These are phyloP conservation scores for Andinoacara biseriatus DNA, from an alignment of 2,113 vertebrate genomes.

Conservation along the genomic window DNA sequence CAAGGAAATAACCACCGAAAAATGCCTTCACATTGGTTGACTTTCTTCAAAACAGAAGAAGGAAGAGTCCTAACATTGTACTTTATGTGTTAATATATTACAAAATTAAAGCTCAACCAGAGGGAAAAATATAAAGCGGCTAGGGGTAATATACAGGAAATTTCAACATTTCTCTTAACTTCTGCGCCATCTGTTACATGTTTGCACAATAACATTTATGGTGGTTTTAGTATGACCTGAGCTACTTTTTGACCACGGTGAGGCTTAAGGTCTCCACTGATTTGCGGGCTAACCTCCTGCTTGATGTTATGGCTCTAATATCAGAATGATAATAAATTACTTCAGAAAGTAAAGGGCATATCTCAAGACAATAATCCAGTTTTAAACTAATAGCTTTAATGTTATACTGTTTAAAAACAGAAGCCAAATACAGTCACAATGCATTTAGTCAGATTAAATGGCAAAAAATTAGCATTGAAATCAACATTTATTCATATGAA, in stretches of 20 bases:
- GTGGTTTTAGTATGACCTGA: neutral
- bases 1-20: neutral
- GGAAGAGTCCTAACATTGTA: neutral
- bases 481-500: neutral
- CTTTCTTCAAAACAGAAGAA: neutral
- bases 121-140: neutral
- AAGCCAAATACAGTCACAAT: neutral
- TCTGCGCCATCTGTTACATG: neutral
- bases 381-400: neutral
- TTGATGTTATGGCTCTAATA: neutral
- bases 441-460: neutral
- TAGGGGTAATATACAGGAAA: neutral
- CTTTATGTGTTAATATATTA: neutral
- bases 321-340: neutral
- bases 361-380: neutral
- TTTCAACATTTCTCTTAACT: neutral
- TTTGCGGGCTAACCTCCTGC: neutral
- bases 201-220: neutral
- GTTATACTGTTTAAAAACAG: neutral
- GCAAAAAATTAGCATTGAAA: neutral
- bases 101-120: neutral
- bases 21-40: neutral
- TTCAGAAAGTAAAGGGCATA: neutral
- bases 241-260: neutral
- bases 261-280: neutral